phyloP scores from a whole-genome alignment of 2,888 invertebrate species.

The Nephrocerus scutellatus region DNA sequence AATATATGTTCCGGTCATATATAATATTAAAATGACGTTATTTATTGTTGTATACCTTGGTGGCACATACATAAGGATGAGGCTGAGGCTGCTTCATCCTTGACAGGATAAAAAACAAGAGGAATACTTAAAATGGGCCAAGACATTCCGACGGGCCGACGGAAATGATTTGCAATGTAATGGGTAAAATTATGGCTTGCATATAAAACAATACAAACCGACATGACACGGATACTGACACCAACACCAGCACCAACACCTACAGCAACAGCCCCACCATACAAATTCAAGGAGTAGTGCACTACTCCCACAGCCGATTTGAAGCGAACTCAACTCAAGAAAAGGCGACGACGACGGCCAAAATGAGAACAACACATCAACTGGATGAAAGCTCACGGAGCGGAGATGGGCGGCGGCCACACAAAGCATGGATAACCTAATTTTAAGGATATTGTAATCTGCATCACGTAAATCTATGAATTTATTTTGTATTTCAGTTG shows the following conservation, averaged over 20 bases:
- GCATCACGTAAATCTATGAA: conserved; percentile 28
- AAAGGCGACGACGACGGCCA: conserved; percentile 11
- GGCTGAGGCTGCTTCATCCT: too few relatives aligned
- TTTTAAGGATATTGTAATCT: conserved; percentile 29
- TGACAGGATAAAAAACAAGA: too few relatives aligned
- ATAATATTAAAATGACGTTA: conserved; percentile 31
- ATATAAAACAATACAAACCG: conserved; percentile 23
- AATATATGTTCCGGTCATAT: conserved; percentile 25
- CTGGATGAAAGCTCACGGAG: conserved; percentile 5
- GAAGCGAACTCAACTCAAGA: too few relatives aligned
- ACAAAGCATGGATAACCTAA: conserved; percentile 23
- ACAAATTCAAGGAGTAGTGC: conserved; percentile 4
- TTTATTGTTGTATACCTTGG: conserved; percentile 31
- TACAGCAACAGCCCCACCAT: conserved; percentile 12
- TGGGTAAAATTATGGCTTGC: conserved; percentile 28
- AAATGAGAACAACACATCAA: conserved; percentile 6
- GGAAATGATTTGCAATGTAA: conserved; percentile 30
- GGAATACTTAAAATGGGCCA: too few relatives aligned
- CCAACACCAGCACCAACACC: conserved; percentile 2
- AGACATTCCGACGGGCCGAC: too few relatives aligned
- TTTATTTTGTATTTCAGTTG: conserved; percentile 23
- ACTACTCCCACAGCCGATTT: too few relatives aligned
- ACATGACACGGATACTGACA: conserved; percentile 10
- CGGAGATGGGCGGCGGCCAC: conserved; percentile 9
- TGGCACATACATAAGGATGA: too few relatives aligned